Evolutionary conservation across 2,113 vertebrate genomes (phyloP).

Genomic region (Phalacrocorax pelagicus): DNA sequence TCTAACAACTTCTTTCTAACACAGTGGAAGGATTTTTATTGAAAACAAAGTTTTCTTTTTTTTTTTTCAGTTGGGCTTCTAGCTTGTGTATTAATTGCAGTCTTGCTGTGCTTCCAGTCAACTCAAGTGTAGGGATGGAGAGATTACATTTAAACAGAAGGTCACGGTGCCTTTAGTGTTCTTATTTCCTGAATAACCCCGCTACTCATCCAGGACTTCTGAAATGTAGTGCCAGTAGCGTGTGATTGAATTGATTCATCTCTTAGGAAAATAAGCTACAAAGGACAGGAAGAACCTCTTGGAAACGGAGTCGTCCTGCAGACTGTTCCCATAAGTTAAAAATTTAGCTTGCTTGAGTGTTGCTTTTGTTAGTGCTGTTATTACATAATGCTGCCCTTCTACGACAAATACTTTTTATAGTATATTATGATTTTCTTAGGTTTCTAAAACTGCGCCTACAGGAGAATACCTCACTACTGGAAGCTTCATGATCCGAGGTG

Average conservation of each 20-base stretch:
- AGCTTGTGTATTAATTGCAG: neutral
- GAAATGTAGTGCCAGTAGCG: fast-evolving
- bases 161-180: fast-evolving
- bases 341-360: neutral
- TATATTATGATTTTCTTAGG: conserved; percentile 63
- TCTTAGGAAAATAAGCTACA: neutral
- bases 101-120: neutral
- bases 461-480: conserved; percentile 98
- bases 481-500: conserved; percentile 99
- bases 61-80: neutral
- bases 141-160: fast-evolving
- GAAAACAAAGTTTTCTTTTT: neutral
- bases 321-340: neutral
- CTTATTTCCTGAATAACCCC: neutral
- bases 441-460: conserved; percentile 96
- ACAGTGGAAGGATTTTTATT: neutral
- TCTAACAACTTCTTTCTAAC: neutral
- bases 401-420: neutral
- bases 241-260: neutral
- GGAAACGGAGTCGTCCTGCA: neutral
- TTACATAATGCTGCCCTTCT: neutral
- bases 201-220: neutral
- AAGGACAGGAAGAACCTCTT: neutral
- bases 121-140: fast-evolving
- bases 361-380: neutral